phyloP scores from a whole-genome alignment of 2,888 invertebrate genomes.

The Vesta saturnalis region DNA sequence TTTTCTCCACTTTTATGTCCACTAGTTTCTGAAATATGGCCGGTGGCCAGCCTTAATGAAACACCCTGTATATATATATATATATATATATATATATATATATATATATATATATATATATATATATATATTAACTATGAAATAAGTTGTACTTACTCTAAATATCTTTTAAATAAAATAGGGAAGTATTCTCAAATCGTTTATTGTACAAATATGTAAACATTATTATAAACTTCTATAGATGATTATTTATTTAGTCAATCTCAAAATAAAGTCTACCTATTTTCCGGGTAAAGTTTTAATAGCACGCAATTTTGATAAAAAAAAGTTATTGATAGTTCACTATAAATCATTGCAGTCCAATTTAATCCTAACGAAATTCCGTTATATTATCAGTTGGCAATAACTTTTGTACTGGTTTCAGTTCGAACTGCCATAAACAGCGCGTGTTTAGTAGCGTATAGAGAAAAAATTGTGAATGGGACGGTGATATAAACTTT shows the following conservation, averaged over 20 bases:
- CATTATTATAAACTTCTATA: background rate
- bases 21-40: too few species aligned
- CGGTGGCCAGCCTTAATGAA: too few species aligned
- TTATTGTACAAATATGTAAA: too few species aligned
- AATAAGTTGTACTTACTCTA: too few species aligned
- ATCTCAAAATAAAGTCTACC: too few species aligned
- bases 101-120: too few species aligned
- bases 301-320: slow-evolving; percentile 6
- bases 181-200: too few species aligned
- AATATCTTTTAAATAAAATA: too few species aligned
- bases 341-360: slow-evolving; percentile 4
- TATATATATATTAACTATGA: too few species aligned
- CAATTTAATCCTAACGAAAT: slow-evolving; percentile 10
- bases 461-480: slow-evolving; percentile 24
- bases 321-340: background rate
- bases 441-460: background rate
- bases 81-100: too few species aligned
- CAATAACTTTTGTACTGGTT: slow-evolving; percentile 16
- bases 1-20: too few species aligned
- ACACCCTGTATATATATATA: too few species aligned
- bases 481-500: slow-evolving; percentile 22
- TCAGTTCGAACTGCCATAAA: slow-evolving; percentile 15
- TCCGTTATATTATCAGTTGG: slow-evolving; percentile 14
- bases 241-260: background rate
- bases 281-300: background rate